phyloP scores from a whole-genome alignment of 2,113 vertebrate genomes.

The Lucifuga dentata region DNA sequence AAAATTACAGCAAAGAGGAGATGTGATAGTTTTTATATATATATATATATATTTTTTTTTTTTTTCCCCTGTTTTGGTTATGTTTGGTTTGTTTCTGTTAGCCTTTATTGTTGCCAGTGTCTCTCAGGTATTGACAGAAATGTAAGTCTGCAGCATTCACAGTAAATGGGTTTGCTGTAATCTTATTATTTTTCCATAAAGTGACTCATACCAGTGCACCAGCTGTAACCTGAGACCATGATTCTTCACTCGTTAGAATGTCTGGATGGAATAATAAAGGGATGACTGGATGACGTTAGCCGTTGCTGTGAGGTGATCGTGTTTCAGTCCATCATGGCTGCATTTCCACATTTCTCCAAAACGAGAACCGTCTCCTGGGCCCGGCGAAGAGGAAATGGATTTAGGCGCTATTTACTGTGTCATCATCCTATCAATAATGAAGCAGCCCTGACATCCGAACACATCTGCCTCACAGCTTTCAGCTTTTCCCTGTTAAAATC shows the following conservation, averaged over 20 bases:
- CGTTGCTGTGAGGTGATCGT: constrained; percentile 40
- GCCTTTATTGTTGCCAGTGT: not conserved
- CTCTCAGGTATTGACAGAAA: not conserved
- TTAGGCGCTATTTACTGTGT: constrained; percentile 73
- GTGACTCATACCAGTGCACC: constrained; percentile 5
- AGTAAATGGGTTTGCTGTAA: constrained; percentile 1
- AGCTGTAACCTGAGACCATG: constrained; percentile 12
- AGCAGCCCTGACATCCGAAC: constrained; percentile 71
- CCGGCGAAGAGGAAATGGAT: constrained; percentile 60
- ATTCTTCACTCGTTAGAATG: constrained; percentile 53
- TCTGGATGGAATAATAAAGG: constrained; percentile 44
- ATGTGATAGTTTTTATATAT: too few species aligned
- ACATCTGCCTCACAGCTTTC: constrained; percentile 51
- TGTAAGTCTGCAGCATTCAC: not conserved
- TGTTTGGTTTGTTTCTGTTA: not conserved
- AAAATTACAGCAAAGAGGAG: not conserved
- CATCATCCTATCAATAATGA: constrained; percentile 82
- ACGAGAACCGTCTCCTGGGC: constrained; percentile 64
- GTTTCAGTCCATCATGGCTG: constrained; percentile 58
- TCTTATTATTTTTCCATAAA: constrained; percentile 3
- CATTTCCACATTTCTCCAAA: constrained; percentile 56
- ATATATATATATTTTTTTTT: too few species aligned
- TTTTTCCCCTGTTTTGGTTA: not conserved
- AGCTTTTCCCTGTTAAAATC: constrained; percentile 62
- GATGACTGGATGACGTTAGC: constrained; percentile 40